Percentiles rank a stretch among this genome's conserved stretches.
Conservation (phyloP, 1,140 invertebrate species). For the Lysiphlebus fabarum region DNA sequence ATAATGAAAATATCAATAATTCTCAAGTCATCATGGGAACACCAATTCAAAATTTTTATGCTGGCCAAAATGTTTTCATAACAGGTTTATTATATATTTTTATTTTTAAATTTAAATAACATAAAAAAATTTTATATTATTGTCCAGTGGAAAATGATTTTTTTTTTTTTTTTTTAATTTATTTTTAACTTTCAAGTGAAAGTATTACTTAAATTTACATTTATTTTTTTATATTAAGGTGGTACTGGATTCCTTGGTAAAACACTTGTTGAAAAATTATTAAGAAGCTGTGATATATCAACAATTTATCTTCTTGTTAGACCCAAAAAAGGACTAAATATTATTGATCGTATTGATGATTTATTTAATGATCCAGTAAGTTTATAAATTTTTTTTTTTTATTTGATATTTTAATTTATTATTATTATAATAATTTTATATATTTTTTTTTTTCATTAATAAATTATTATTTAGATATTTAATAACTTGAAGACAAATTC, state of each 20-base stretch:
- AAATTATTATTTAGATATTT: conserved; percentile 54
- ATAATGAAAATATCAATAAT: conserved; percentile 33
- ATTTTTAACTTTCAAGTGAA: background rate
- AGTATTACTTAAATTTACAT: background rate
- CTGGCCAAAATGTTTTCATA: conserved; percentile 40
- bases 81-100: conserved; percentile 37
- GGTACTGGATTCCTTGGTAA: conserved; percentile 86
- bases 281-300: conserved; percentile 69
- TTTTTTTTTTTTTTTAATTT: background rate
- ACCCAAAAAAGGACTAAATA: conserved; percentile 71
- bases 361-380: conserved; percentile 64
- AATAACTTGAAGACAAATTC: conserved; percentile 55
- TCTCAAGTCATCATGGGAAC: conserved; percentile 33
- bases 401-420: too few relatives aligned
- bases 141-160: background rate
- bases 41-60: conserved; percentile 42
- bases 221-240: conserved; percentile 57
- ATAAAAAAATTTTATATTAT: background rate
- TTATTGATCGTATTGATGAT: conserved; percentile 63
- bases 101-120: background rate
- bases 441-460: conserved; percentile 9
- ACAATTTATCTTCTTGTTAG: conserved; percentile 79
- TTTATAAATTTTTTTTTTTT: too few relatives aligned
- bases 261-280: conserved; percentile 82
- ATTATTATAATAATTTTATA: conserved; percentile 3